Evolutionary conservation across 64 coral and sea anemone genomes (phyloP), one percentile per base, ranked within the genome.

Genomic region (Pocillopora verrucosa): DNA sequence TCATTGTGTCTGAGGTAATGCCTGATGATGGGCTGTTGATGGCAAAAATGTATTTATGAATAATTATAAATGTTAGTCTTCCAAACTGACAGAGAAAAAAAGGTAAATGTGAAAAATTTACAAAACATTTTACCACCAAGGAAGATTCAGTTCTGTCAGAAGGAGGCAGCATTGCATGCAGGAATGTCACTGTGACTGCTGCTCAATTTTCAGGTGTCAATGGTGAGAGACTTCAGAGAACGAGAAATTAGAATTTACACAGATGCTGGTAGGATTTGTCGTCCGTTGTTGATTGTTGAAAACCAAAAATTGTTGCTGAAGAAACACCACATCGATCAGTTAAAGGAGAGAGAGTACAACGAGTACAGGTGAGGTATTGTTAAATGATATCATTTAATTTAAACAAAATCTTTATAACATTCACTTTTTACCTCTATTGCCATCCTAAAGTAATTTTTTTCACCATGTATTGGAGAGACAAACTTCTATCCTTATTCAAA

Each of bases 291-390:
- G 88, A 99, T 99, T 91, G 97, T 99, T 64, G 97, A 99, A 72
- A 99, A 99, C n/a, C 97, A 99, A 74, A 99, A 93, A 57, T 57
- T 99, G 68, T 84, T 99, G 36, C 93, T 99, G 36, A 99, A 95
- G 62, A 99, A 99, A 76, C 92, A 93, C 79, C 97, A 99, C 61
- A 99, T 99, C 76, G 97, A 99, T 74, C 92, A 93, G 93, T 76
- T 99, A 34, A 99, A 99, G 70, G 97, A 99, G 72, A 93, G 97
- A 91, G 97, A 99, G 73, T 99, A 99, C 51, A 99, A 99, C n/a
- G 80, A 95, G 37, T 95, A 99, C 78, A 95, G 93, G 97, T 99
- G 34, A 75, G 62, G 68, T 11, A 73, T 26, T 22, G n/a, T 73
- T 51, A 51, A 51, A 7, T 51, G 41, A 7, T 3, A 51, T 51